A percentile compares a stretch with the other conserved stretches of the same genome.
These are phyloP conservation scores for Dipodomys ordii DNA, from an alignment of 2,113 vertebrate species.

Conservation along the genomic window DNA sequence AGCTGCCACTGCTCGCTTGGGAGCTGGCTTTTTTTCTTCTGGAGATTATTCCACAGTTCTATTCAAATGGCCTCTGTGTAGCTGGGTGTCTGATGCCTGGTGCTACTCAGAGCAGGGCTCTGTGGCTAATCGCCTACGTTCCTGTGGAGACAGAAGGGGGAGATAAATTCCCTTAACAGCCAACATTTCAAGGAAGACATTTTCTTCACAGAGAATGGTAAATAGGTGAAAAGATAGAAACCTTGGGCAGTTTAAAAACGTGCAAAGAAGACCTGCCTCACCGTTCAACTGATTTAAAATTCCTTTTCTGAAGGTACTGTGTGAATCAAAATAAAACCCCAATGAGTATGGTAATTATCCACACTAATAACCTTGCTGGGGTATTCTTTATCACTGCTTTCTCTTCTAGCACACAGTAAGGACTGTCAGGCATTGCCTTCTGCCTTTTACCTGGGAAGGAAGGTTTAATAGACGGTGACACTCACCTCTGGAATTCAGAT, in stretches of 20 bases:
- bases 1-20: neutral
- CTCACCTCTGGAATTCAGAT: constrained; percentile 38
- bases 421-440: neutral
- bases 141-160: constrained; percentile 50
- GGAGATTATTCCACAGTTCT: constrained; percentile 21
- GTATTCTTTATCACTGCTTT: constrained; percentile 41
- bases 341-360: constrained; percentile 46
- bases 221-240: constrained; percentile 63
- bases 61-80: constrained; percentile 35
- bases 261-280: constrained; percentile 16
- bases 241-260: constrained; percentile 57
- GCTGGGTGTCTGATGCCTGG: neutral
- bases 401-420: neutral
- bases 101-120: constrained; percentile 49
- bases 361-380: constrained; percentile 39
- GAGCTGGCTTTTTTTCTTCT: constrained; percentile 46
- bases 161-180: constrained; percentile 68
- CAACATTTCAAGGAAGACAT: constrained; percentile 63
- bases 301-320: constrained; percentile 33
- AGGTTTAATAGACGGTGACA: constrained; percentile 42
- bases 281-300: constrained; percentile 60
- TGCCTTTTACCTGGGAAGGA: constrained; percentile 44
- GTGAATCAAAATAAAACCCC: constrained; percentile 58
- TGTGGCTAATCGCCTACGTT: constrained; percentile 44
- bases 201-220: constrained; percentile 72